phyloP scores from a whole-genome alignment of 2,888 invertebrate species.

The Bellardia pandia region DNA sequence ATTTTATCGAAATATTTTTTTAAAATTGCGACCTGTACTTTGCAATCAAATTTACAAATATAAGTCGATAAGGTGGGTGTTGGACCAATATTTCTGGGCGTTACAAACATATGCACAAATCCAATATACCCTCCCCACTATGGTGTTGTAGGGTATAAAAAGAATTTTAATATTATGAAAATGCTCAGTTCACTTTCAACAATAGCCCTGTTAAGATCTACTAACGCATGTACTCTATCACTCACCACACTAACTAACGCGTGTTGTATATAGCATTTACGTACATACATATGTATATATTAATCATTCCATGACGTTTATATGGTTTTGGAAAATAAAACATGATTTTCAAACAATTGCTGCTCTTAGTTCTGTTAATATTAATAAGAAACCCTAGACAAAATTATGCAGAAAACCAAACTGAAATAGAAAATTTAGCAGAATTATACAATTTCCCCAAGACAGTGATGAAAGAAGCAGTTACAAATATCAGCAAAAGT shows the following conservation, averaged over 20 bases:
- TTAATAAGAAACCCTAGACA: neutral
- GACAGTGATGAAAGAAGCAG: neutral
- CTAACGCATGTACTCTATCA: neutral
- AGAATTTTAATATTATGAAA: too few species aligned
- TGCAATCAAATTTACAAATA: too few species aligned
- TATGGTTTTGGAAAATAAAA: neutral
- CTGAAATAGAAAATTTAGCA: neutral
- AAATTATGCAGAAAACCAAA: constrained; percentile 12
- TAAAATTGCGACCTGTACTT: too few species aligned
- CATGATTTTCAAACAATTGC: constrained; percentile 13
- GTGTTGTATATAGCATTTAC: constrained; percentile 4
- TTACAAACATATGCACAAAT: too few species aligned
- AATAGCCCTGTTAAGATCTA: neutral
- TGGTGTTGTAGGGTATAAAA: too few species aligned
- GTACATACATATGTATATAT: neutral
- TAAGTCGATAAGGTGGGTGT: too few species aligned
- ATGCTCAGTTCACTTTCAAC: constrained; percentile 10
- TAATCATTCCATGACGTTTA: constrained; percentile 38
- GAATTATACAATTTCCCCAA: neutral
- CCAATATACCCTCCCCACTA: too few species aligned
- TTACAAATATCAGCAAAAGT: neutral
- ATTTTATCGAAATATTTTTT: too few species aligned
- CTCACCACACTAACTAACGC: neutral
- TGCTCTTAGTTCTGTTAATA: neutral
- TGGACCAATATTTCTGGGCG: too few species aligned